Evolutionary conservation across 2,797 vertebrate genomes (phyloP).

Genomic region (Enteromius viviparus): DNA sequence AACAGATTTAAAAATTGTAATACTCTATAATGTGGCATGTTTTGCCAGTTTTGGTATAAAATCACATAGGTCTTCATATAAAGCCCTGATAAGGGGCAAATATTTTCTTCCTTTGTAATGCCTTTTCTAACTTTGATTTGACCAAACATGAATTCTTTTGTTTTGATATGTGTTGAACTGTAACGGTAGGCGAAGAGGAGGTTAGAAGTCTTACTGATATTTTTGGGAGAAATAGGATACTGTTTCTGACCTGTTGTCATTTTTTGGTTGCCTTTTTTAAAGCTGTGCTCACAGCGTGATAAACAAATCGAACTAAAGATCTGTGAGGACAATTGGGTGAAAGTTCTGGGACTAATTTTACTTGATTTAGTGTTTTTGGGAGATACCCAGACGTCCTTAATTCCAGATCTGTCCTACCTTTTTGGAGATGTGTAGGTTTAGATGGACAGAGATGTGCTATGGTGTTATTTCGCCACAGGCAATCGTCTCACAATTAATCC

Average conservation of each 20-base stretch:
- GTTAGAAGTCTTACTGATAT: not conserved
- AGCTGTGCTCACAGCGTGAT: constrained; percentile 1
- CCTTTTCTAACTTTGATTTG: constrained; percentile 16
- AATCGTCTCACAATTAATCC: not conserved
- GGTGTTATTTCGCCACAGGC: not conserved
- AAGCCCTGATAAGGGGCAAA: not conserved
- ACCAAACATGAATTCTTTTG: not conserved
- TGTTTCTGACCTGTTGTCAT: constrained; percentile 14
- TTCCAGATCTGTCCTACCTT: not conserved
- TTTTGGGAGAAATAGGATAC: constrained; percentile 24
- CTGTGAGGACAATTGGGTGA: constrained; percentile 1
- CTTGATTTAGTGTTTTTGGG: constrained; percentile 14
- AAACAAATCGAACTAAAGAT: constrained; percentile 25
- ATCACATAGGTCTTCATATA: not conserved
- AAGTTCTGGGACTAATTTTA: not conserved
- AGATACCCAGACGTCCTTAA: not conserved
- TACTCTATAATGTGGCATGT: not conserved
- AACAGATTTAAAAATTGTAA: not conserved
- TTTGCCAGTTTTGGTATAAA: constrained; percentile 14
- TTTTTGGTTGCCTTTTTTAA: constrained; percentile 24
- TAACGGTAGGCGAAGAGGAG: not conserved
- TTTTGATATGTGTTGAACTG: not conserved
- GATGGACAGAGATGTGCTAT: constrained; percentile 5
- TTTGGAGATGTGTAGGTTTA: constrained; percentile 3
- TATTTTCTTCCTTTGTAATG: constrained; percentile 12